Evolutionary conservation across 2,888 invertebrate genomes (phyloP).

Genomic region (Glaucopsyche alexis): DNA sequence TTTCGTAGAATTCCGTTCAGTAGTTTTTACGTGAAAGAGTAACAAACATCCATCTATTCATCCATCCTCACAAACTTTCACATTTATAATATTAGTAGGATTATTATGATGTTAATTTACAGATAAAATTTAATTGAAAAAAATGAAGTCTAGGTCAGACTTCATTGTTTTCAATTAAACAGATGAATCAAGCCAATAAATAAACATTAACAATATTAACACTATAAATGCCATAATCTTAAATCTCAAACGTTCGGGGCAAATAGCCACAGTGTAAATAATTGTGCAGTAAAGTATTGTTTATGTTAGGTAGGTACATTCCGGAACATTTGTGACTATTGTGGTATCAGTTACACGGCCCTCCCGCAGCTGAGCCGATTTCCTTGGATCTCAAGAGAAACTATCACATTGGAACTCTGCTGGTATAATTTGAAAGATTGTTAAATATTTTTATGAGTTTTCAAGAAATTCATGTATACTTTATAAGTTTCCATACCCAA

Average conservation of each 20-base stretch:
- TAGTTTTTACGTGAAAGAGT: no score
- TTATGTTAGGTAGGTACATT: constrained; percentile 12
- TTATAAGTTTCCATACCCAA: no score
- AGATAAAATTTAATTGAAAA: no score
- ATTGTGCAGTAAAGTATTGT: constrained; percentile 17
- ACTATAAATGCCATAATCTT: neutral
- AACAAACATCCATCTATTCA: no score
- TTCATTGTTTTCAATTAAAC: neutral
- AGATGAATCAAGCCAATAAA: neutral
- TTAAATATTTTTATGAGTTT: no score
- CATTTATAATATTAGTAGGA: no score
- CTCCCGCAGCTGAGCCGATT: neutral
- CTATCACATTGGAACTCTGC: neutral
- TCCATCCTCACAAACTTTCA: no score
- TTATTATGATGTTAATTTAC: no score
- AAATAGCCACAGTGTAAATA: constrained; percentile 3
- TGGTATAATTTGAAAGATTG: no score
- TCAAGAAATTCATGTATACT: no score
- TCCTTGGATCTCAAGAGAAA: neutral
- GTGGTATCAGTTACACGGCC: constrained; percentile 17
- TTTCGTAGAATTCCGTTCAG: no score
- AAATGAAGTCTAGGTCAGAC: no score
- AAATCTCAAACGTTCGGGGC: neutral
- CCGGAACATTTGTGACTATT: neutral
- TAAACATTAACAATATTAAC: neutral